A percentile compares a stretch with the other conserved stretches of the same genome.
These are phyloP conservation scores for Dendroctonus ponderosae DNA, from an alignment of 1,140 invertebrate genomes.

Conservation along the genomic window DNA sequence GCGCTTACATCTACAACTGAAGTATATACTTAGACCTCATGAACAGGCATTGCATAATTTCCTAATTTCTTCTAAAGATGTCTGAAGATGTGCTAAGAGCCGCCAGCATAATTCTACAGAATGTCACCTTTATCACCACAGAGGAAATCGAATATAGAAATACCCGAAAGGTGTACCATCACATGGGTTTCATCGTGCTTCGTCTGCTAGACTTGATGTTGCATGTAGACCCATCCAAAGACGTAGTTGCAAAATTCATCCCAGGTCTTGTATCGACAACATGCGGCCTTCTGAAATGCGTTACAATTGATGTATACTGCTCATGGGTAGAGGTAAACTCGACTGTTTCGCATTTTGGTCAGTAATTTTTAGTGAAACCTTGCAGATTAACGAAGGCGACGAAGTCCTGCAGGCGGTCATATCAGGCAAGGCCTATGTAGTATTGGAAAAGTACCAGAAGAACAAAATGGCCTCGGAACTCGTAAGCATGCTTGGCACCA, in stretches of 20 bases:
- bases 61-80: slow-evolving; percentile 1
- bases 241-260: slow-evolving; percentile 34
- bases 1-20: slow-evolving; percentile 20
- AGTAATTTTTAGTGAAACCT: slow-evolving; percentile 9
- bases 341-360: slow-evolving; percentile 3
- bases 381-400: slow-evolving; percentile 39
- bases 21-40: slow-evolving; percentile 14
- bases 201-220: slow-evolving; percentile 42
- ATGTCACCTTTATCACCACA: slow-evolving; percentile 35
- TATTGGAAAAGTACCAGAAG: slow-evolving; percentile 45
- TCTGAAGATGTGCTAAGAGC: not conserved
- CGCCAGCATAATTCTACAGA: slow-evolving; percentile 34
- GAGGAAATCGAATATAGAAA: slow-evolving; percentile 36
- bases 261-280: slow-evolving; percentile 34
- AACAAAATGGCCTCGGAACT: slow-evolving; percentile 41
- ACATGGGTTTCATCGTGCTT: slow-evolving; percentile 42
- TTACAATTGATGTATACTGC: slow-evolving; percentile 45
- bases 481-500: slow-evolving; percentile 37
- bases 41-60: too few species aligned
- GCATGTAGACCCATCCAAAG: slow-evolving; percentile 36
- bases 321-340: slow-evolving; percentile 46
- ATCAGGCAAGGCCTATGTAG: slow-evolving; percentile 40
- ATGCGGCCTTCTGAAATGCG: slow-evolving; percentile 36
- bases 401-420: slow-evolving; percentile 41
- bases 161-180: slow-evolving; percentile 35